These are phyloP conservation scores for Dicyrtomina minuta DNA, from an alignment of 2,888 invertebrate genomes.

Conservation along the genomic window DNA sequence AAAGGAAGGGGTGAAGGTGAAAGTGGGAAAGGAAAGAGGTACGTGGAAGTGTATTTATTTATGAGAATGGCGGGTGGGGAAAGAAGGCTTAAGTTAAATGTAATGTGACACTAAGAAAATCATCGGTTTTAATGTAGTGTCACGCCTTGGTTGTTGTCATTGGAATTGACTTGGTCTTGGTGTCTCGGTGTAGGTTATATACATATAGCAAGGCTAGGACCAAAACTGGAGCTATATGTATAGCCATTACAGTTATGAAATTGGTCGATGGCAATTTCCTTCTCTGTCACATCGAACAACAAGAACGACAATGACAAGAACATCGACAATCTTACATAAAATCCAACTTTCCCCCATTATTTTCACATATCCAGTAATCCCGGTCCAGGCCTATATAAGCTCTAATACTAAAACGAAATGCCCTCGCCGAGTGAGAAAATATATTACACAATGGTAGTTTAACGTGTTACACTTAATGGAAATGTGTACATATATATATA, in stretches of 20 bases:
- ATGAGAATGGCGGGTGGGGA: conserved; percentile 18
- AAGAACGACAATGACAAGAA: conserved; percentile 12
- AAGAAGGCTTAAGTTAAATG: conserved; percentile 33
- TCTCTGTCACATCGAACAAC: conserved; percentile 31
- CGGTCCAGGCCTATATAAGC: no score
- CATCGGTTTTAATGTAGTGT: conserved; percentile 40
- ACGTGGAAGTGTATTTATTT: conserved; percentile 19
- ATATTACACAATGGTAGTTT: no score
- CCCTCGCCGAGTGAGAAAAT: no score
- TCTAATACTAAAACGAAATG: no score
- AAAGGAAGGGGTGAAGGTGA: neutral
- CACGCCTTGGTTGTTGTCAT: conserved; percentile 33
- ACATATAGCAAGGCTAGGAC: neutral
- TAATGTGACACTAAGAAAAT: conserved; percentile 40
- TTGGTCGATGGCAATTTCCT: conserved; percentile 44
- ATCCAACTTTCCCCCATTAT: conserved; percentile 12
- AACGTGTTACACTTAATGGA: no score
- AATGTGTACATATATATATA: no score
- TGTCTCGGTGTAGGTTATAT: no score
- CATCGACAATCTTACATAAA: conserved; percentile 7
- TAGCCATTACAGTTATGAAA: neutral
- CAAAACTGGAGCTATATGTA: neutral
- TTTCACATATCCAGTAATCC: no score
- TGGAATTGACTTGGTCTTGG: no score
- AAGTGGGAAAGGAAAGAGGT: neutral